Base-by-base conservation (phyloP, 2,888 invertebrate genomes). In the Nomada ruficornis region DNA sequence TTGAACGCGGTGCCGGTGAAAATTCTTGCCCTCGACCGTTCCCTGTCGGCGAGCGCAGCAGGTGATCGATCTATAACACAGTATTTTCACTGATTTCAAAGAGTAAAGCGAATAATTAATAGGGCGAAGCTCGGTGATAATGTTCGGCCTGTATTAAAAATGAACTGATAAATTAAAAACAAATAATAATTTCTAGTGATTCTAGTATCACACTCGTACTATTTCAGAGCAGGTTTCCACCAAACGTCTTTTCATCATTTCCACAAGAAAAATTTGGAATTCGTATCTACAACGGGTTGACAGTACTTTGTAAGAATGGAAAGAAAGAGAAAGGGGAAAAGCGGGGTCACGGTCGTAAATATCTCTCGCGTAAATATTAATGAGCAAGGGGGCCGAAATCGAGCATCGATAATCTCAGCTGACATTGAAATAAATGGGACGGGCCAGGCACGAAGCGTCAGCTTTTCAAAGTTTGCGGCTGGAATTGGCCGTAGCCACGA, bases 381-480 rank as follows among this genome's bases (percentile, higher is more conserved):
- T 69, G 59, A 23, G 60, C 47, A 2, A 54, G 44, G 42, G 20
- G 13, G 44, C 54, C 68, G 78, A 60, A 57, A 83, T 83, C 69
- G 77, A 72, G 75, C 68, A 72, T 68, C 83, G 78, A 83, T 76
- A 83, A 83, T 77, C 75, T 63, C 64, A 63, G 55, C 67, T 59
- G 79, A 75, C 79, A 74, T 72, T 74, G 78, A 82, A 71, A 83
- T 78, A 82, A 83, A 83, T 83, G 74, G 83, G 60, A 70, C 67
- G 29, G 55, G 54, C 60, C 60, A 47, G 65, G 9, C 54, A 52
- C 64, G 54, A 57, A 60, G 70, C 74, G 82, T 74, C 74, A 71
- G 75, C 78, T 83, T 78, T 78, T 78, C 68, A 78, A 83, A 83
- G 83, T 83, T 83, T 82, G 83, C 83, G 83, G 74, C 83, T 78